Evolutionary conservation across 1,140 invertebrate genomes (phyloP).

Genomic region (Babylonia areolata): DNA sequence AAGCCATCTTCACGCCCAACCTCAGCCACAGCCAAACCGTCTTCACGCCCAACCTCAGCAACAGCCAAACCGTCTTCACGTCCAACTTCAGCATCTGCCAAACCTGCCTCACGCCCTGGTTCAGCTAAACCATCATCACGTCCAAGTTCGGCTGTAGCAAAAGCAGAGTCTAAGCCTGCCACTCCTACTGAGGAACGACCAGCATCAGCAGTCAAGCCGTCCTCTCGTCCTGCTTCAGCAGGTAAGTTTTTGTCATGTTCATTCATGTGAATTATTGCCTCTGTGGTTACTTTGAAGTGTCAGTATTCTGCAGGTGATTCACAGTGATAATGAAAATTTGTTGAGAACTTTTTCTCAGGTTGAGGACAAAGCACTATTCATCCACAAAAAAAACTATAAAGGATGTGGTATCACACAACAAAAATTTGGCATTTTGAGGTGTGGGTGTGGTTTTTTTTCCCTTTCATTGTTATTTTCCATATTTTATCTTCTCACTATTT

Average conservation of each 20-base stretch:
- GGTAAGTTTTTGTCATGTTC: not conserved
- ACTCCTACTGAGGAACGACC: conserved; percentile 51
- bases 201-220: conserved; percentile 40
- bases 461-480: too few relatives aligned
- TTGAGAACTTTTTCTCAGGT: too few relatives aligned
- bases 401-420: too few relatives aligned
- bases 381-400: too few relatives aligned
- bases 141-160: not conserved
- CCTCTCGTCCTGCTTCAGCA: conserved; percentile 28
- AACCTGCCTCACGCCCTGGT: conserved; percentile 23
- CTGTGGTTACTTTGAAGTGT: too few relatives aligned
- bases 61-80: conserved; percentile 54
- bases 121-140: conserved; percentile 20
- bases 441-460: too few relatives aligned
- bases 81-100: conserved; percentile 60
- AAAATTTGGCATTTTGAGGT: too few relatives aligned
- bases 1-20: conserved; percentile 14
- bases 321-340: too few relatives aligned
- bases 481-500: too few relatives aligned
- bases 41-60: conserved; percentile 37
- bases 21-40: conserved; percentile 24
- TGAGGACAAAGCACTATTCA: too few relatives aligned
- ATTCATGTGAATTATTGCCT: too few relatives aligned
- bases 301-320: too few relatives aligned
- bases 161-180: conserved; percentile 35